Evolutionary conservation across 2,113 vertebrate genomes (phyloP).

Genomic region (Meriones unguiculatus): DNA sequence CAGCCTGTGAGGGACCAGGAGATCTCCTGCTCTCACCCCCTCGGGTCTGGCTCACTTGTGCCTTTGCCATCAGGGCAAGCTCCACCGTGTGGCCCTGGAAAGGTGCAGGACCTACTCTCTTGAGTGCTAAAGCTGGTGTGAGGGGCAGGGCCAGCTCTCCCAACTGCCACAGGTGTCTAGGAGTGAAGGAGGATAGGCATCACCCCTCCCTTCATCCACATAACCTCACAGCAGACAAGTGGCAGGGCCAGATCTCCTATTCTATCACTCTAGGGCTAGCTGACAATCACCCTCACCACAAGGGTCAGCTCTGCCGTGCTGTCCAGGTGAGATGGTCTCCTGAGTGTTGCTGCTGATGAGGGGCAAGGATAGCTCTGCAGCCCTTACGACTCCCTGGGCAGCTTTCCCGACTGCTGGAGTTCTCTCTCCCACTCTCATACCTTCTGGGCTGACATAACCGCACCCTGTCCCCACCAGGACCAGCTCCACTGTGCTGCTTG

Average conservation of each 20-base stretch:
- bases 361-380: not conserved
- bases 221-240: not conserved
- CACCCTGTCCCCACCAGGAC: not conserved
- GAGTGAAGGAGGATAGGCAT: not conserved
- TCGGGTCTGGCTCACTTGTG: not conserved
- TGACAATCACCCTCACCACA: not conserved
- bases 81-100: not conserved
- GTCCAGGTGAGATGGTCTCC: not conserved
- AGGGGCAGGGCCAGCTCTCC: not conserved
- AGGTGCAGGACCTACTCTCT: not conserved
- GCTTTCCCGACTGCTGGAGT: not conserved
- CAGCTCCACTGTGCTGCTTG: not conserved
- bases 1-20: not conserved
- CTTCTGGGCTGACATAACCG: not conserved
- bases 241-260: not conserved
- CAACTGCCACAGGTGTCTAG: not conserved
- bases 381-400: not conserved
- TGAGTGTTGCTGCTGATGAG: not conserved
- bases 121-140: not conserved
- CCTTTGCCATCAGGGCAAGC: not conserved
- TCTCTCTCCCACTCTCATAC: not conserved
- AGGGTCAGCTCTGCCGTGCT: not conserved
- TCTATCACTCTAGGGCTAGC: not conserved
- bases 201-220: not conserved
- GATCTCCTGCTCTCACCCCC: not conserved